Evolutionary conservation across 2,888 invertebrate genomes (phyloP), one percentile per base, ranked within the genome.

Genomic region (Smittia sp.): DNA sequence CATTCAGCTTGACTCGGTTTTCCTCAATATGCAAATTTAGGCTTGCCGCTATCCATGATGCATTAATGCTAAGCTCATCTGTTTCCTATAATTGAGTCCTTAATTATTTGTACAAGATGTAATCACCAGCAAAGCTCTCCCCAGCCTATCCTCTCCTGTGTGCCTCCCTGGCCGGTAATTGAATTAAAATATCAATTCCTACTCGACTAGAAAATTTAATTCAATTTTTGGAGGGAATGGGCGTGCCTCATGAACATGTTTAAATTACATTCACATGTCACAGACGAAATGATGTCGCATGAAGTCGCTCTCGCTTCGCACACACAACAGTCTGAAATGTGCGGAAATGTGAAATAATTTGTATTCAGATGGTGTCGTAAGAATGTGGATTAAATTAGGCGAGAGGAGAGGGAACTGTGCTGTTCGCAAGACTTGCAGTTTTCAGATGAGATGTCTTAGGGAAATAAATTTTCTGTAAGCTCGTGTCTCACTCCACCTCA

Each of bases 341-440:
- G 32, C 3, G 32, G 32, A 32, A 6, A n/a, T 46, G 46, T 11
- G 46, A 46, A n/a, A 46, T 46, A 46, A 46, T 46, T 46, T 46
- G 46, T 72, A 72, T 72, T 72, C 72, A 62, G 25, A n/a, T 62
- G 58, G 62, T 32, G 32, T 62, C 15, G 38, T 38, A 27, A 32
- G 54, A 72, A 72, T 72, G 62, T 62, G 62, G 22, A 72, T 72
- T 62, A 72, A 72, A 72, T 62, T 62, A 72, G 62, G 72, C 72
- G 38, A 62, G 72, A 22, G 58, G 58, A 22, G 22, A 58, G 22
- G 13, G 22, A 46, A 46, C 46, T 11, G 32, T 32, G 9, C 46
- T 6, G n/a, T 39, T n/a, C 39, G 15, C 22, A 46, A 52, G 25
- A 25, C 39, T 32, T 69, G 69, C 70, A 54, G 13, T 27, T 68